Percentiles rank a stretch among this genome's conserved stretches.
Evolutionary conservation across 2,888 invertebrate genomes (phyloP).

Genomic region (Drosophila lutescens): DNA sequence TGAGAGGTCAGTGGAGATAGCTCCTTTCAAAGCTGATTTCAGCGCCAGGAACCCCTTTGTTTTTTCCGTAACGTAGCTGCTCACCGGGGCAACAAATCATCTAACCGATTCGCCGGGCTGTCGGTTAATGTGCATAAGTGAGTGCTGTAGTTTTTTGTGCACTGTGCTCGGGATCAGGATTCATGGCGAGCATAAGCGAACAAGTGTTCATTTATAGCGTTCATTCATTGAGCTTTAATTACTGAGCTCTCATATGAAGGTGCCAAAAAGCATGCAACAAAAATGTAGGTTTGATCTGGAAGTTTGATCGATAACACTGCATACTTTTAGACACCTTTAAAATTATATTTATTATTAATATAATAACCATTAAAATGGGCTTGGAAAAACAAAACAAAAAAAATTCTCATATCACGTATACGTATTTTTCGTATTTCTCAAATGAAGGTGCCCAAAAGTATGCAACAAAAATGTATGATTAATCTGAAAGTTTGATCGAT

Average conservation of each 20-base stretch:
- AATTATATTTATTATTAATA: too few relatives aligned
- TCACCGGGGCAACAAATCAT: not conserved
- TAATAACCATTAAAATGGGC: not conserved
- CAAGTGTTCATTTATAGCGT: not conserved
- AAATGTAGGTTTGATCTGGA: too few relatives aligned
- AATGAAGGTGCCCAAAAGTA: too few relatives aligned
- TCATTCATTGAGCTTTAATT: not conserved
- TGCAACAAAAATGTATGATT: too few relatives aligned
- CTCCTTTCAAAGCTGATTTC: constrained; percentile 38
- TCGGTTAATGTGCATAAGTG: not conserved
- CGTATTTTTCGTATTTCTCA: too few relatives aligned
- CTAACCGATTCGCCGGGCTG: not conserved
- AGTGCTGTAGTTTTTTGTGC: not conserved
- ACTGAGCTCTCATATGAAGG: too few relatives aligned
- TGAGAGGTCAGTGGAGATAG: constrained; percentile 10
- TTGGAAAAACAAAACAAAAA: too few relatives aligned
- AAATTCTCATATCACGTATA: too few relatives aligned
- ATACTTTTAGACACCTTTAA: too few relatives aligned
- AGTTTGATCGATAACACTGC: too few relatives aligned
- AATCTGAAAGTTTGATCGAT: too few relatives aligned
- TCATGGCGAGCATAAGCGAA: not conserved
- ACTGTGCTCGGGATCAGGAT: not conserved
- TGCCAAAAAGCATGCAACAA: too few relatives aligned
- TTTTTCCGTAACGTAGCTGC: not conserved
- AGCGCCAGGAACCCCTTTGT: not conserved